A percentile compares a stretch with the other conserved stretches of the same genome.
Conservation (phyloP, 2,797 vertebrate genomes). For the Hozukius guyotensis region DNA sequence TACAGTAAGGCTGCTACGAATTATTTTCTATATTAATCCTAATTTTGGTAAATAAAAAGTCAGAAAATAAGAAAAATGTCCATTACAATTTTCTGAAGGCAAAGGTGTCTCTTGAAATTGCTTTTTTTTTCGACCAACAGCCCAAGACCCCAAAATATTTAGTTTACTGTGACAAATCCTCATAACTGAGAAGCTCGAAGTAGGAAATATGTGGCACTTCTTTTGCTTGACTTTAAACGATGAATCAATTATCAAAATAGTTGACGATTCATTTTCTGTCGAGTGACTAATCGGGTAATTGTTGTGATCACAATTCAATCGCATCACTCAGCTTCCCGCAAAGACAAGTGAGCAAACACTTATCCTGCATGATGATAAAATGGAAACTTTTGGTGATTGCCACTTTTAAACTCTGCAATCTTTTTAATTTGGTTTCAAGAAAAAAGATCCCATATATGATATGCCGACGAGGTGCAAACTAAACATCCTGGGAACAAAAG, state of each 20-base stretch:
- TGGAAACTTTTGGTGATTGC: neutral
- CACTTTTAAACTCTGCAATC: neutral
- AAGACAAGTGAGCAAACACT: neutral
- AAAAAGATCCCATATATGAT: constrained; percentile 2
- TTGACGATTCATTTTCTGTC: neutral
- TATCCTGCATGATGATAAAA: neutral
- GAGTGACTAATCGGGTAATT: neutral
- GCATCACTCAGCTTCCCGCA: neutral
- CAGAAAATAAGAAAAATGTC: neutral
- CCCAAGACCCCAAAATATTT: neutral
- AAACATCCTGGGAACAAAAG: constrained; percentile 72
- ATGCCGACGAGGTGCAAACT: constrained; percentile 28
- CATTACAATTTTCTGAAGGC: neutral
- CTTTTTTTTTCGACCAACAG: neutral
- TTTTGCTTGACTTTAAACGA: neutral
- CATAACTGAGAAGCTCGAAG: neutral
- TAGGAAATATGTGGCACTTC: neutral
- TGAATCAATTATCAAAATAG: neutral
- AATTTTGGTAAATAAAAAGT: neutral
- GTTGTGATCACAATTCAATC: neutral
- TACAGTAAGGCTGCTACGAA: neutral
- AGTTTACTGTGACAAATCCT: neutral
- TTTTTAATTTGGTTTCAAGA: constrained; percentile 1
- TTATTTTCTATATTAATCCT: neutral
- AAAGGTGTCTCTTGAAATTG: neutral